These are phyloP conservation scores for Oedothorax gibbosus DNA, from an alignment of 1,140 invertebrate species.

Conservation along the genomic window DNA sequence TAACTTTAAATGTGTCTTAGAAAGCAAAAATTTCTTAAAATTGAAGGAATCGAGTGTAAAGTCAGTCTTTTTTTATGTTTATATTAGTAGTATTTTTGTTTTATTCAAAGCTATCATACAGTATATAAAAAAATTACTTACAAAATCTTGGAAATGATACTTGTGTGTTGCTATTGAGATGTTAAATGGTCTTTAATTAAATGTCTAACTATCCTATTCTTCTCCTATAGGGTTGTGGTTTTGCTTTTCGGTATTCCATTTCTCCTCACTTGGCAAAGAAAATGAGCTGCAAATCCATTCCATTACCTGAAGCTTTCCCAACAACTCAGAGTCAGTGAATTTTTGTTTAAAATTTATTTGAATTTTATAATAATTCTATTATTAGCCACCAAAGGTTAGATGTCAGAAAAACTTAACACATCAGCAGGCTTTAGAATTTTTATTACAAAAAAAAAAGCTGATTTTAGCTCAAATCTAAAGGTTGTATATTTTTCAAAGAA, in stretches of 20 bases:
- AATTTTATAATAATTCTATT: not conserved
- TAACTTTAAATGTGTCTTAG: too few relatives aligned
- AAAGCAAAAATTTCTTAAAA: too few relatives aligned
- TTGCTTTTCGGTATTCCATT: conserved; percentile 81
- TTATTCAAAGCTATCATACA: too few relatives aligned
- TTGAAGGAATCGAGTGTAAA: too few relatives aligned
- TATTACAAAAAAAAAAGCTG: not conserved
- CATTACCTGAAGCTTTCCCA: conserved; percentile 67
- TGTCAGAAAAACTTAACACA: not conserved
- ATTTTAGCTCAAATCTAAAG: too few relatives aligned
- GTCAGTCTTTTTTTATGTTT: too few relatives aligned
- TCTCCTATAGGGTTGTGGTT: conserved; percentile 78
- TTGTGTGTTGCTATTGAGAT: too few relatives aligned
- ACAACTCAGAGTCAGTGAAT: conserved; percentile 63
- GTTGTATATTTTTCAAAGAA: too few relatives aligned
- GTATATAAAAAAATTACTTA: too few relatives aligned
- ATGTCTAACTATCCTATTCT: not conserved
- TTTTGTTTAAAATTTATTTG: not conserved
- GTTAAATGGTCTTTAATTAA: too few relatives aligned
- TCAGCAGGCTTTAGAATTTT: not conserved
- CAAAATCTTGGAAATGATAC: too few relatives aligned
- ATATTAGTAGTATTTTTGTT: too few relatives aligned
- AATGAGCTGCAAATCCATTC: conserved; percentile 69
- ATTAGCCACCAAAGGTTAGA: not conserved
- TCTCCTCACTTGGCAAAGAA: conserved; percentile 74